These are phyloP conservation scores for Drosophila miranda DNA, from an alignment of 1,140 invertebrate species.

Conservation along the genomic window DNA sequence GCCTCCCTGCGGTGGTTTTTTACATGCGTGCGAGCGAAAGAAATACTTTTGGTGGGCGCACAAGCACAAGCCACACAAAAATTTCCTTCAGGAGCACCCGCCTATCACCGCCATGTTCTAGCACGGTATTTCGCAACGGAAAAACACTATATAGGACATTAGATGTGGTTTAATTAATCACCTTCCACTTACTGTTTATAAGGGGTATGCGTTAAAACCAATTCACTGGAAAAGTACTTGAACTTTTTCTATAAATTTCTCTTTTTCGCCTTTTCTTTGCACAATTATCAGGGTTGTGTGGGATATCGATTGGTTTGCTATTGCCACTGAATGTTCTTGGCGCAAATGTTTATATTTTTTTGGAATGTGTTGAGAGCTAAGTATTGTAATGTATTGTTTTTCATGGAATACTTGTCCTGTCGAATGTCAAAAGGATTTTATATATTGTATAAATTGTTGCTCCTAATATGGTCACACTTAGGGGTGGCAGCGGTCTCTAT, in stretches of 20 bases:
- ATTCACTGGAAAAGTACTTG: slow-evolving; percentile 23
- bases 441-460: no score
- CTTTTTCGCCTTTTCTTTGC: slow-evolving; percentile 69
- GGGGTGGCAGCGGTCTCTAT: no score
- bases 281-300: slow-evolving; percentile 47
- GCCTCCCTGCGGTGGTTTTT: not conserved
- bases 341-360: no score
- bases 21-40: not conserved
- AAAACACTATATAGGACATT: not conserved
- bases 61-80: slow-evolving; percentile 19
- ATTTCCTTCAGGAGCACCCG: slow-evolving; percentile 12
- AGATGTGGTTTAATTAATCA: slow-evolving; percentile 17
- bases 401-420: no score
- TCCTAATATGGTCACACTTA: no score
- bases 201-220: slow-evolving; percentile 55
- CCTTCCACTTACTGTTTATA: slow-evolving; percentile 22
- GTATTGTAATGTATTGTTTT: no score
- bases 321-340: no score
- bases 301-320: no score
- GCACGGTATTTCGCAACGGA: not conserved
- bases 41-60: slow-evolving; percentile 4
- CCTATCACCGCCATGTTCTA: slow-evolving; percentile 38
- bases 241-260: slow-evolving; percentile 58
- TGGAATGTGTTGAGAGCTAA: no score
- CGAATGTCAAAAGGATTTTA: no score